Conservation (phyloP, 2,797 vertebrate species). For the Micrastur ruficollis region DNA sequence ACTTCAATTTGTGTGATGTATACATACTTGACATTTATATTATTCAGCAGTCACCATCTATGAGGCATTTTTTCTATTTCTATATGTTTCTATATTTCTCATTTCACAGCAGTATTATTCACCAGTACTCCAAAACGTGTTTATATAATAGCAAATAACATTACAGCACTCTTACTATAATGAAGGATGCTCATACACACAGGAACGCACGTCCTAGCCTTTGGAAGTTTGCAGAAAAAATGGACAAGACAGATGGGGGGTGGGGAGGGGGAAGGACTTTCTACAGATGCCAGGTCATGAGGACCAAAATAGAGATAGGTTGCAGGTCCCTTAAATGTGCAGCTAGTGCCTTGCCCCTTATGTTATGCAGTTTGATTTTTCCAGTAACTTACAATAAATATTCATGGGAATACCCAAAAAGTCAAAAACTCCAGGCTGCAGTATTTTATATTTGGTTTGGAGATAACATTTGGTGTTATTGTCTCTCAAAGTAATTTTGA, state of each 20-base stretch:
- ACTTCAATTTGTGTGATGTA: neutral
- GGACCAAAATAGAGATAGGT: neutral
- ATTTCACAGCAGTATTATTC: neutral
- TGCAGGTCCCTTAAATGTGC: neutral
- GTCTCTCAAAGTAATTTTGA: neutral
- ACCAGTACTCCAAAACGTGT: neutral
- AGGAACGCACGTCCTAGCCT: neutral
- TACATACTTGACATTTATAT: neutral
- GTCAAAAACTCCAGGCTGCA: neutral
- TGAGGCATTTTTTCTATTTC: neutral
- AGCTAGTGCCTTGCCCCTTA: neutral
- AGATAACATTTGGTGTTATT: neutral
- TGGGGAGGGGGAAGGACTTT: neutral
- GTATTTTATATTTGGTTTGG: neutral
- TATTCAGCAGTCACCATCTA: neutral
- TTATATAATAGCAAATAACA: neutral
- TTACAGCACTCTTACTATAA: neutral
- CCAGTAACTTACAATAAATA: neutral
- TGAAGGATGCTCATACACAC: neutral
- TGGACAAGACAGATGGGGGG: neutral
- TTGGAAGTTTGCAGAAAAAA: neutral
- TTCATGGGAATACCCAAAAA: neutral
- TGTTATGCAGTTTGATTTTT: neutral
- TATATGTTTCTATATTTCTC: too few relatives aligned
- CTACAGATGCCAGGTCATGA: neutral